These are phyloP conservation scores for Coilia nasus DNA, from an alignment of 2,797 vertebrate species.

Conservation along the genomic window DNA sequence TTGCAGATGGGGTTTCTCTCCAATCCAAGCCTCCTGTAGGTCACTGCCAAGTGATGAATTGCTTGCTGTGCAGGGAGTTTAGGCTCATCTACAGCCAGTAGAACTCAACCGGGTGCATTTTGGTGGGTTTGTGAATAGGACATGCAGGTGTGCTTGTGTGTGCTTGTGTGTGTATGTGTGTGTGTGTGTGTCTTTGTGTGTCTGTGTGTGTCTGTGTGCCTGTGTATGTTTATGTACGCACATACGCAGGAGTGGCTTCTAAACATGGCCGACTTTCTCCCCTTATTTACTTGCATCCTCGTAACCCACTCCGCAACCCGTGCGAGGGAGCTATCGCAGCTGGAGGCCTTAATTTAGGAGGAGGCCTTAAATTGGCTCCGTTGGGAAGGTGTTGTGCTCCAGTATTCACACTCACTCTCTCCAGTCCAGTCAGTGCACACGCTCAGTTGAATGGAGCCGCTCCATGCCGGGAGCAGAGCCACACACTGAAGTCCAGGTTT, in stretches of 20 bases:
- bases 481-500: background rate
- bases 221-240: too few species aligned
- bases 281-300: conserved; percentile 5
- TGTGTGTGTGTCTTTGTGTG: background rate
- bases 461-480: background rate
- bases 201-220: too few species aligned
- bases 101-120: background rate
- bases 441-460: too few species aligned
- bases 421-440: background rate
- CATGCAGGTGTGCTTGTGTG: conserved; percentile 3
- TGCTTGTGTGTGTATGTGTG: conserved; percentile 16
- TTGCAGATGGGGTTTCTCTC: background rate
- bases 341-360: background rate
- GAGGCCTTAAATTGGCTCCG: background rate
- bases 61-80: background rate
- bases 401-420: background rate
- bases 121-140: background rate
- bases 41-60: background rate
- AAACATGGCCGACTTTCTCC: background rate
- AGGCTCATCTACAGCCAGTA: background rate
- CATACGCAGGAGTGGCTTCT: background rate
- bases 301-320: background rate
- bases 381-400: background rate
- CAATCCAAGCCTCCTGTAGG: background rate
- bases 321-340: background rate